Conservation (phyloP, 2,797 vertebrate genomes). For the Steatocranus sp. region DNA sequence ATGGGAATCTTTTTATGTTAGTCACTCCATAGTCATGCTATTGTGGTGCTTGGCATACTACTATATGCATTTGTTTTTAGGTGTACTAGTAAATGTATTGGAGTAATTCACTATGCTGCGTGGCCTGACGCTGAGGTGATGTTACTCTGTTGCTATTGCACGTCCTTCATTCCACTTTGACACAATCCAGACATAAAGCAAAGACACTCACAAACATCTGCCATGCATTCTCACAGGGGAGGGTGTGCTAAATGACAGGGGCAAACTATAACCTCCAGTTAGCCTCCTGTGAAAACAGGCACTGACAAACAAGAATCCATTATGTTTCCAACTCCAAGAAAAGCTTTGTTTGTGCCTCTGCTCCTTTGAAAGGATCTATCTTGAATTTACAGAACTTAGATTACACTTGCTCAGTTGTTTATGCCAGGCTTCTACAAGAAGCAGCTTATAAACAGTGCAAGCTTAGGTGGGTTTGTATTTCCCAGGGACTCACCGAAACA, state of each 20-base stretch:
- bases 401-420: background rate
- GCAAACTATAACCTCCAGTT: slow-evolving; percentile 4
- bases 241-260: background rate
- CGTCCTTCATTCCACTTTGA: slow-evolving; percentile 23
- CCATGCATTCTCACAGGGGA: background rate
- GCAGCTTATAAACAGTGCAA: background rate
- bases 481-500: background rate
- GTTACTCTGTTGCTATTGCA: slow-evolving; percentile 18
- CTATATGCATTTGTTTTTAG: slow-evolving; percentile 2
- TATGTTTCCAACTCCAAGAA: background rate
- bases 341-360: background rate
- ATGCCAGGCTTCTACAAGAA: background rate
- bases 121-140: slow-evolving; percentile 47
- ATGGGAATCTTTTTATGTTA: background rate
- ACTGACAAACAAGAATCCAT: background rate
- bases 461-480: background rate
- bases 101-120: slow-evolving; percentile 10
- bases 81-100: background rate
- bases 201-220: slow-evolving; percentile 5
- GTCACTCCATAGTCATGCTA: background rate
- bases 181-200: slow-evolving; percentile 18
- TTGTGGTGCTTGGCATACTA: slow-evolving; percentile 16
- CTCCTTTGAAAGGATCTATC: background rate
- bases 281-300: background rate
- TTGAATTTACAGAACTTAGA: background rate